Evolutionary conservation across 1,140 invertebrate genomes (phyloP).

Genomic region (Drosophila dunni): DNA sequence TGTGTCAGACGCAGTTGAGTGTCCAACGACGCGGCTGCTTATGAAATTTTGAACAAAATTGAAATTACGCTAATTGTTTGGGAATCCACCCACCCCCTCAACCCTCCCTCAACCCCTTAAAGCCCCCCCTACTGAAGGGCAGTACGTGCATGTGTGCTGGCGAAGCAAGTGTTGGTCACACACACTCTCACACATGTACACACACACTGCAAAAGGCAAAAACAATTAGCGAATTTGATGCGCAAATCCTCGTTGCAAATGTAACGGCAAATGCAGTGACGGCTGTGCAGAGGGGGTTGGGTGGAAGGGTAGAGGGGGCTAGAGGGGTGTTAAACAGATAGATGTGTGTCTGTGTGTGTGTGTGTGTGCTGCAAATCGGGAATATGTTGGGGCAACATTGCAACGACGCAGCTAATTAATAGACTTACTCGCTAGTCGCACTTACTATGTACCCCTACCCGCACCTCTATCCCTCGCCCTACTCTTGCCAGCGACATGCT

Average conservation of each 20-base stretch:
- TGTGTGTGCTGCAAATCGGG: conserved; percentile 5
- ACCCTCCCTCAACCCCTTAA: not conserved
- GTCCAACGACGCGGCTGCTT: conserved; percentile 58
- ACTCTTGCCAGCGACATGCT: not conserved
- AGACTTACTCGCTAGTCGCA: conserved; percentile 26
- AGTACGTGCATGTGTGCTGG: not conserved
- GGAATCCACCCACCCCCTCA: conserved; percentile 1
- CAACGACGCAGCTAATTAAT: conserved; percentile 16
- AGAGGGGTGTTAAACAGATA: not conserved
- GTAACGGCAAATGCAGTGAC: conserved; percentile 24
- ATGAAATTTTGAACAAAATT: conserved; percentile 84
- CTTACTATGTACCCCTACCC: not conserved
- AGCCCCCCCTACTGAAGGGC: too few relatives aligned
- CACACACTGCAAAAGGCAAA: conserved; percentile 56
- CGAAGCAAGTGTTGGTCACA: conserved; percentile 30
- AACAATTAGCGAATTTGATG: conserved; percentile 83
- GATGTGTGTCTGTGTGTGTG: not conserved
- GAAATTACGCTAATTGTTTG: conserved; percentile 85
- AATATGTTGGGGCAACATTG: not conserved
- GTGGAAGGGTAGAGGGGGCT: not conserved
- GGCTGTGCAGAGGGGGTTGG: not conserved
- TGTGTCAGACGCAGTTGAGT: conserved; percentile 40
- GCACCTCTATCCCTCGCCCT: not conserved
- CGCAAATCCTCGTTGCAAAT: conserved; percentile 73
- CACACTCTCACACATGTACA: conserved; percentile 5